These are phyloP conservation scores for Mythimna lalbum DNA, from an alignment of 2,888 invertebrate species.

Conservation along the genomic window DNA sequence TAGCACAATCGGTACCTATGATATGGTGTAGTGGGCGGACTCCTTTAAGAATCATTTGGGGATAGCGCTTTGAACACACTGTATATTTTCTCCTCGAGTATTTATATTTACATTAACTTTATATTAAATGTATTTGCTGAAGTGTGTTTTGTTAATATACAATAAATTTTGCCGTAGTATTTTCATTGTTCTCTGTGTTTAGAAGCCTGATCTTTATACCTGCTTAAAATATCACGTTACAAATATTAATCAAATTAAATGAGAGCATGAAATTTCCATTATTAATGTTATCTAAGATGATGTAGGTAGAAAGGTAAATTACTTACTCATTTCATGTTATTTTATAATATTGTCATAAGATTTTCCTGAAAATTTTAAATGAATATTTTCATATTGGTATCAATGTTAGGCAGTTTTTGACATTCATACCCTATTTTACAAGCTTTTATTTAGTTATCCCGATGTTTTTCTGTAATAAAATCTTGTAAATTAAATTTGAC, in stretches of 20 bases:
- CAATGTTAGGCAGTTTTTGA: no score
- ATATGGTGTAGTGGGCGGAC: no score
- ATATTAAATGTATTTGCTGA: constrained; percentile 41
- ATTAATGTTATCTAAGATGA: constrained; percentile 8
- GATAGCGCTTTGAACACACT: constrained; percentile 32
- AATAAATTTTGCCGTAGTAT: constrained; percentile 16
- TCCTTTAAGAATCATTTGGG: constrained; percentile 30
- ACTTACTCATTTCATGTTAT: background rate
- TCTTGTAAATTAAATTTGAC: no score
- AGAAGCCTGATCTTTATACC: background rate
- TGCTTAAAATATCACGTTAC: constrained; percentile 6
- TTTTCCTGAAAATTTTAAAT: background rate
- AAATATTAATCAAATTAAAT: constrained; percentile 31
- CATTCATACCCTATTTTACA: no score
- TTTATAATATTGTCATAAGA: background rate
- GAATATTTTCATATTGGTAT: background rate
- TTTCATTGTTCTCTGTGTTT: constrained; percentile 29
- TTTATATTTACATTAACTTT: constrained; percentile 45
- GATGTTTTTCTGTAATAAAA: no score
- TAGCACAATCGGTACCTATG: no score
- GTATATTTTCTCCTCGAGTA: constrained; percentile 23
- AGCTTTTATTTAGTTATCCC: no score
- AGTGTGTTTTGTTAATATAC: constrained; percentile 25
- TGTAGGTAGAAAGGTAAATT: background rate
- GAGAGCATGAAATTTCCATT: constrained; percentile 15